Percentiles rank a stretch among this genome's conserved stretches.
Evolutionary conservation across 1,140 invertebrate species (phyloP).

Genomic region (Drosophila equinoxialis): DNA sequence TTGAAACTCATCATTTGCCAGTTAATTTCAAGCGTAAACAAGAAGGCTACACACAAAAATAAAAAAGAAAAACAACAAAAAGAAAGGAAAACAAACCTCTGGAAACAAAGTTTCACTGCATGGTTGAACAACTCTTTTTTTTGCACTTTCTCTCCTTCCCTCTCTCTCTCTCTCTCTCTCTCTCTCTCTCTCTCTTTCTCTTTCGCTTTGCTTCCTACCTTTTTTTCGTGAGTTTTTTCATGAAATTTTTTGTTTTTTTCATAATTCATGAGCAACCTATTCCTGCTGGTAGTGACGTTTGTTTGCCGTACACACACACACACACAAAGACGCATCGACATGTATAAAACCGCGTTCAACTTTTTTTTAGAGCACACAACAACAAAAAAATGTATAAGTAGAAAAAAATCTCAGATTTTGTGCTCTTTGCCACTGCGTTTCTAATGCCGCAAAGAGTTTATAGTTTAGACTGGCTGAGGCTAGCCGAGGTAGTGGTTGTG

Average conservation of each 20-base stretch:
- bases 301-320: slow-evolving; percentile 52
- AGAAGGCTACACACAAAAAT: slow-evolving; percentile 21
- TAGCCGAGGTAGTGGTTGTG: slow-evolving; percentile 26
- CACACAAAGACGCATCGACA: slow-evolving; percentile 32
- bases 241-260: slow-evolving; percentile 38
- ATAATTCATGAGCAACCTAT: slow-evolving; percentile 64
- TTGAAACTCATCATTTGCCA: slow-evolving; percentile 68
- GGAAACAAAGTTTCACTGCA: slow-evolving; percentile 58
- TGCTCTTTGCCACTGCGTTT: slow-evolving; percentile 52
- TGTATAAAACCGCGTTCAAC: slow-evolving; percentile 21
- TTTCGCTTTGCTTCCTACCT: slow-evolving; percentile 53
- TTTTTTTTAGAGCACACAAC: slow-evolving; percentile 13
- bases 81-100: slow-evolving; percentile 2
- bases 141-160: not conserved
- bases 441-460: slow-evolving; percentile 79
- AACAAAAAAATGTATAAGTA: slow-evolving; percentile 27
- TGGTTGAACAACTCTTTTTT: slow-evolving; percentile 27
- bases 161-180: not conserved
- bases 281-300: slow-evolving; percentile 67
- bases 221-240: not conserved
- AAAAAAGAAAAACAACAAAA: not conserved
- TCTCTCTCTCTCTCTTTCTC: not conserved
- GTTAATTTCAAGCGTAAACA: slow-evolving; percentile 73
- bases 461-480: slow-evolving; percentile 62
- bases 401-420: slow-evolving; percentile 49